phyloP scores from a whole-genome alignment of 2,113 vertebrate species.

The Ictidomys tridecemlineatus region DNA sequence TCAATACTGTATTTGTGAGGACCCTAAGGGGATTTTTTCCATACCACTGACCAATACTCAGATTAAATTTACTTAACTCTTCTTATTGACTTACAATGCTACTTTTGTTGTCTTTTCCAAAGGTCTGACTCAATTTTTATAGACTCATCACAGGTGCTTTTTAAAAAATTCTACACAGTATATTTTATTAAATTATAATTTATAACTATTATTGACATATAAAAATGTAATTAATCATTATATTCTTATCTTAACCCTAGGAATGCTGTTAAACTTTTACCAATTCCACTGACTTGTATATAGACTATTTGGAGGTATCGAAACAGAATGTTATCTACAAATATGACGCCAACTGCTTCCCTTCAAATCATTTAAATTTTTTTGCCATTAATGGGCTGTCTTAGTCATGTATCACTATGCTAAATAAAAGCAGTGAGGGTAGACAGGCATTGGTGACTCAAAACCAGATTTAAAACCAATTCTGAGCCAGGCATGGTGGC shows the following conservation, averaged over 20 bases:
- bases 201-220: not conserved
- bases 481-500: not conserved
- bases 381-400: not conserved
- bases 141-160: conserved; percentile 1
- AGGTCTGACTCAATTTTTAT: not conserved
- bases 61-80: not conserved
- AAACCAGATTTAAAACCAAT: not conserved
- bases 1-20: conserved; percentile 27
- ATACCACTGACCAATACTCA: not conserved
- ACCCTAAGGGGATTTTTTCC: not conserved
- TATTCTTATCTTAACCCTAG: not conserved
- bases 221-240: not conserved
- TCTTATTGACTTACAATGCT: not conserved
- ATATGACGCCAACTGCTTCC: not conserved
- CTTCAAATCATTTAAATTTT: not conserved
- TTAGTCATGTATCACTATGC: not conserved
- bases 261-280: not conserved
- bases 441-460: not conserved
- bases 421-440: not conserved
- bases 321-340: conserved; percentile 34
- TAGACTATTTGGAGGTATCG: not conserved
- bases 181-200: not conserved
- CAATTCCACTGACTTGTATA: not conserved
- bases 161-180: not conserved
- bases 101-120: not conserved